These are phyloP conservation scores for Coregonus suidteri DNA, from an alignment of 2,797 vertebrate genomes.

Conservation along the genomic window DNA sequence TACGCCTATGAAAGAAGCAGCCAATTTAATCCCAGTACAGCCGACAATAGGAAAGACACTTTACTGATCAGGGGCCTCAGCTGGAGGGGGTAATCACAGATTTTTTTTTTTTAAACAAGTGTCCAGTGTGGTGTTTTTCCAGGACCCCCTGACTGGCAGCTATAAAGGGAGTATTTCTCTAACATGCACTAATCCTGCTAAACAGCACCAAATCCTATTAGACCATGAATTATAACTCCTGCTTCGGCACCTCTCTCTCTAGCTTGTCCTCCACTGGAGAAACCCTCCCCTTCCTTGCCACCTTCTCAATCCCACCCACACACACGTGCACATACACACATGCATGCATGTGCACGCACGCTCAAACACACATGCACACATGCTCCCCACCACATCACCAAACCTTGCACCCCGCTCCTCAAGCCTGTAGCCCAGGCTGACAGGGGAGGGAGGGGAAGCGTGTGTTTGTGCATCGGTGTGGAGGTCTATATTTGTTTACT, in stretches of 20 bases:
- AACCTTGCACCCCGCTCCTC: conserved; percentile 3
- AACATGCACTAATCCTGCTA: conserved; percentile 84
- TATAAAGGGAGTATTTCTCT: conserved; percentile 85
- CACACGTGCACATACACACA: conserved; percentile 14
- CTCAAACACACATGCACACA: conserved; percentile 10
- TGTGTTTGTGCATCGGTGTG: conserved; percentile 1
- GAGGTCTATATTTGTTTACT: background rate
- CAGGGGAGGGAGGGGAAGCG: background rate
- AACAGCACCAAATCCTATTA: conserved; percentile 89
- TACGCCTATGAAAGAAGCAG: conserved; percentile 65
- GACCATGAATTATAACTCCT: conserved; percentile 84
- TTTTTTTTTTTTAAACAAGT: conserved; percentile 68
- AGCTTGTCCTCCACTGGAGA: conserved; percentile 58
- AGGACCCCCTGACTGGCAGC: conserved; percentile 69
- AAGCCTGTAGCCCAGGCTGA: background rate
- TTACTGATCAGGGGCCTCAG: conserved; percentile 45
- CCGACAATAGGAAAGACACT: conserved; percentile 32
- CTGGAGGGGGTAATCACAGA: conserved; percentile 65
- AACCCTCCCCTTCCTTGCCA: conserved; percentile 36
- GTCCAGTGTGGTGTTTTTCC: conserved; percentile 47
- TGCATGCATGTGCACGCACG: conserved; percentile 1
- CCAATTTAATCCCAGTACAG: conserved; percentile 68
- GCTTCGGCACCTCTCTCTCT: conserved; percentile 67
- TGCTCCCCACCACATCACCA: background rate
- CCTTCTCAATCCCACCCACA: conserved; percentile 15